Evolutionary conservation across 2,888 invertebrate genomes (phyloP).

Genomic region (Trichogramma dendrolimi): DNA sequence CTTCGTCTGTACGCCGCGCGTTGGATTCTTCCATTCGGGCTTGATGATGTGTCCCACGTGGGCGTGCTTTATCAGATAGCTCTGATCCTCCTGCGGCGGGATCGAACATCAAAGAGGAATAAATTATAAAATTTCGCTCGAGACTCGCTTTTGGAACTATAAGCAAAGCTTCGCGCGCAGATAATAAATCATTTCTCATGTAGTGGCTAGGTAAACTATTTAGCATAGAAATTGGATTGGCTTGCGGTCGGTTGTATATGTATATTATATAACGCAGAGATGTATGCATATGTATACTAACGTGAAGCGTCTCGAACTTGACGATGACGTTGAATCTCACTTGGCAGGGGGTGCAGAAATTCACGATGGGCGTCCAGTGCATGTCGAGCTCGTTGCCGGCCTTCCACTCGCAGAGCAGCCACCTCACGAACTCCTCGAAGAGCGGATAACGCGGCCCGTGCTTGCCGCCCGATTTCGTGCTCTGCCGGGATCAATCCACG

Average conservation of each 20-base stretch:
- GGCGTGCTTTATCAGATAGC: conserved; percentile 74
- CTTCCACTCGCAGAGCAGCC: conserved; percentile 68
- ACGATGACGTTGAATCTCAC: conserved; percentile 76
- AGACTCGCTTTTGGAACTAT: too few species aligned
- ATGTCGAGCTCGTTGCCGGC: conserved; percentile 68
- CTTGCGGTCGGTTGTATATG: not conserved
- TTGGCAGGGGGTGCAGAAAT: conserved; percentile 82
- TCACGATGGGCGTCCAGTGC: conserved; percentile 83
- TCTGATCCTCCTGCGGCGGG: conserved; percentile 68
- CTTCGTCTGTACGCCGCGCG: conserved; percentile 70
- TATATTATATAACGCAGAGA: too few species aligned
- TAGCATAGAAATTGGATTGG: not conserved
- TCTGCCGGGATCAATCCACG: conserved; percentile 25
- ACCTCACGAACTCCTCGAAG: conserved; percentile 77
- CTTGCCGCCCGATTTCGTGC: conserved; percentile 45
- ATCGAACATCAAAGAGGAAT: too few species aligned
- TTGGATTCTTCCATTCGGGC: conserved; percentile 80
- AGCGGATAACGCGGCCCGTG: conserved; percentile 64
- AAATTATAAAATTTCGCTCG: too few species aligned
- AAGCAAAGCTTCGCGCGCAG: too few species aligned
- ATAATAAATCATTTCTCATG: too few species aligned
- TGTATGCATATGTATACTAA: conserved; percentile 42
- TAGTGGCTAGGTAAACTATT: not conserved
- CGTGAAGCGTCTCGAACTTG: conserved; percentile 78
- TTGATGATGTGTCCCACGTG: conserved; percentile 71